A percentile compares a stretch with the other conserved stretches of the same genome.
Conservation (phyloP, 2,888 invertebrate species). For the Cerceris rybyensis region DNA sequence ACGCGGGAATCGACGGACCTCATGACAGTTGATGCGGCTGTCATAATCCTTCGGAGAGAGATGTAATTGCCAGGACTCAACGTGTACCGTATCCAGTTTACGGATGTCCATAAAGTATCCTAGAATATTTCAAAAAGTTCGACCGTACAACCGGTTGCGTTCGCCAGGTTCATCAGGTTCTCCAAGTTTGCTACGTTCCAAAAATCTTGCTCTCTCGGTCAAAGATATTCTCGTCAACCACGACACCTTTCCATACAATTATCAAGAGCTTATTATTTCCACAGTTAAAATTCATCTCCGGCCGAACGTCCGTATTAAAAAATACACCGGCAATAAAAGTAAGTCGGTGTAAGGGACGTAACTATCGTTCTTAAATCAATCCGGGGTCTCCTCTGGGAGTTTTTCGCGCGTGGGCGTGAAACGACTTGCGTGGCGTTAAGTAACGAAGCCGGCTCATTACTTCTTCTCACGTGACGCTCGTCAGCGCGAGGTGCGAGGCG, state of each 20-base stretch:
- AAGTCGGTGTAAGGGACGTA: not conserved
- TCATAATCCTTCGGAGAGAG: slow-evolving; percentile 18
- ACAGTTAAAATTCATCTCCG: too few species aligned
- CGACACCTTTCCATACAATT: too few species aligned
- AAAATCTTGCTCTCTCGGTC: too few species aligned
- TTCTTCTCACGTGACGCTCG: slow-evolving; percentile 62
- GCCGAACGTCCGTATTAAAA: too few species aligned
- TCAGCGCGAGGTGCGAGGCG: slow-evolving; percentile 36
- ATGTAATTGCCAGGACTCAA: slow-evolving; percentile 24
- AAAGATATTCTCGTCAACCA: too few species aligned
- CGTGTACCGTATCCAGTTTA: not conserved
- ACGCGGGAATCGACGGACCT: slow-evolving; percentile 28
- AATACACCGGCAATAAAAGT: too few species aligned
- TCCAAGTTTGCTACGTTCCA: too few species aligned
- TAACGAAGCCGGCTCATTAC: slow-evolving; percentile 67
- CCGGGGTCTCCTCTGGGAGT: slow-evolving; percentile 37
- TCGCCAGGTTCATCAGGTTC: too few species aligned
- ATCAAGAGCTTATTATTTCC: too few species aligned
- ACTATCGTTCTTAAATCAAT: slow-evolving; percentile 59
- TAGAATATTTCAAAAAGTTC: not conserved
- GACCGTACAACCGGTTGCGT: too few species aligned
- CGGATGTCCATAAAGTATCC: slow-evolving; percentile 11
- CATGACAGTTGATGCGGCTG: slow-evolving; percentile 23
- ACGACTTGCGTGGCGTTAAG: slow-evolving; percentile 57
- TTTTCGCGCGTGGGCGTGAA: slow-evolving; percentile 61